These are phyloP conservation scores for Lethenteron reissneri DNA, from an alignment of 2,113 vertebrate genomes.

Conservation along the genomic window DNA sequence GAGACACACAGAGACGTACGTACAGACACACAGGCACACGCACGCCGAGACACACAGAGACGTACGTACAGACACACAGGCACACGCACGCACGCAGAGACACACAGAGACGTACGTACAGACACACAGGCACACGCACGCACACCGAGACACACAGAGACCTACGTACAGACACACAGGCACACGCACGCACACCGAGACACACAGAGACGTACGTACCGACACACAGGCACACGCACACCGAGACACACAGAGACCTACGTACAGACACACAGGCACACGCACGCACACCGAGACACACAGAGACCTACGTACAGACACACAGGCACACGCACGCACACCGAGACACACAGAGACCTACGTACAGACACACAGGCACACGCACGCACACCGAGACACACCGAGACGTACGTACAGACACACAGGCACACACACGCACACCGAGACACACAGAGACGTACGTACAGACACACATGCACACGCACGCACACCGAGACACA, in stretches of 20 bases:
- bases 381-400: neutral
- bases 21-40: too few relatives aligned
- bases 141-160: neutral
- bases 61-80: too few relatives aligned
- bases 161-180: neutral
- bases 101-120: too few relatives aligned
- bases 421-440: neutral
- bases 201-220: neutral
- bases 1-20: too few relatives aligned
- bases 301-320: neutral
- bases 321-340: neutral
- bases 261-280: neutral
- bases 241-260: neutral
- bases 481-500: neutral
- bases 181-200: neutral
- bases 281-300: neutral
- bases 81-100: too few relatives aligned
- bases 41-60: too few relatives aligned
- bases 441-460: neutral
- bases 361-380: neutral
- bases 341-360: neutral
- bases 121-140: neutral
- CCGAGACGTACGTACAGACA: neutral
- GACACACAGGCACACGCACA: neutral
- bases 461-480: neutral